Conservation (phyloP, 2,113 vertebrate genomes). For the Xiphophorus couchianus region DNA sequence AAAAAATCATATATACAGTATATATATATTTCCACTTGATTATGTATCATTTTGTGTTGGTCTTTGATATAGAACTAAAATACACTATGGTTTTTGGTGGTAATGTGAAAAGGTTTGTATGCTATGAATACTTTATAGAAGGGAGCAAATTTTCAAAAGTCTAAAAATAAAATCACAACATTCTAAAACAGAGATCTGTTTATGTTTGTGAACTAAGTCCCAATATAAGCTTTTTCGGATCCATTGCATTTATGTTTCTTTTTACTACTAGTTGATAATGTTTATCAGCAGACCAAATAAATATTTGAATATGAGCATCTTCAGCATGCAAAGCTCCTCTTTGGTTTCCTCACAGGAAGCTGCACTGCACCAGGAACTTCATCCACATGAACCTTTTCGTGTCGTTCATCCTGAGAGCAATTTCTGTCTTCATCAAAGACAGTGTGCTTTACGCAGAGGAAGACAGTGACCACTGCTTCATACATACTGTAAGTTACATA, state of each 20-base stretch:
- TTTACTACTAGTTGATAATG: neutral
- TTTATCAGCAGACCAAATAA: neutral
- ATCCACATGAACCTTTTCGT: slow-evolving; percentile 99
- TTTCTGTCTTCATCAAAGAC: slow-evolving; percentile 97
- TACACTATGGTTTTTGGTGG: too few species aligned
- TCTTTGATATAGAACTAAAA: too few species aligned
- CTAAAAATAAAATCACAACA: too few species aligned
- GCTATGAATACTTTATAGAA: too few species aligned
- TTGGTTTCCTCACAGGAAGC: slow-evolving; percentile 82
- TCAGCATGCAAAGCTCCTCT: neutral
- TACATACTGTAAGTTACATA: slow-evolving; percentile 82
- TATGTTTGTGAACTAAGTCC: neutral
- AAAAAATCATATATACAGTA: too few species aligned
- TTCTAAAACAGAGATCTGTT: too few species aligned
- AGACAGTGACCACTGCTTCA: slow-evolving; percentile 91
- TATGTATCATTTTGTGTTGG: neutral
- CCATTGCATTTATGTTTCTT: too few species aligned
- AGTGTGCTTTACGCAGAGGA: slow-evolving; percentile 91
- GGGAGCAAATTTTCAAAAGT: too few species aligned
- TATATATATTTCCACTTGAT: neutral
- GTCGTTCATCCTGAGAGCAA: slow-evolving; percentile 94
- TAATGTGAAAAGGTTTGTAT: too few species aligned
- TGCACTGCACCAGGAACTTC: slow-evolving; percentile 96
- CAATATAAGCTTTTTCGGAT: neutral
- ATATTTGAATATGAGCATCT: neutral